phyloP scores from a whole-genome alignment of 2,888 invertebrate species.

The Cylindroiulus punctatus region DNA sequence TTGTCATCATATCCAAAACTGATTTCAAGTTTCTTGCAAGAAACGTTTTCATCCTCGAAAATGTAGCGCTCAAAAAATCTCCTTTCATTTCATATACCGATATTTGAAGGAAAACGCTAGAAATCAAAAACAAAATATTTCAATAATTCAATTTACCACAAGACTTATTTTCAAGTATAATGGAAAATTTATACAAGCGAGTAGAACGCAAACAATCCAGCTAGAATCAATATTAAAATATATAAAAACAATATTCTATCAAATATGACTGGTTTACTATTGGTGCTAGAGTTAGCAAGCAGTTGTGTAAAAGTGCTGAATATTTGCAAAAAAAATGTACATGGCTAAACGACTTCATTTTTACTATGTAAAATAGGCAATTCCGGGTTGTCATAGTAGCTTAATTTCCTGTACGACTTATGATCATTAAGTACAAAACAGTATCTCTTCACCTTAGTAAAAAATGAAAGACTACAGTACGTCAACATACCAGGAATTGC shows the following conservation, averaged over 20 bases:
- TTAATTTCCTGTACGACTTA: background rate
- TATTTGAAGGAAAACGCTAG: background rate
- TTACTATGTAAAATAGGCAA: background rate
- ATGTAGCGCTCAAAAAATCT: background rate
- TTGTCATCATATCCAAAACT: background rate
- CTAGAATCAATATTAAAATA: conserved; percentile 45
- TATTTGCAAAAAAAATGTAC: conserved; percentile 1
- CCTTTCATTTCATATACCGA: background rate
- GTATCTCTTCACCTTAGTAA: background rate
- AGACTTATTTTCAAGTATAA: conserved; percentile 6
- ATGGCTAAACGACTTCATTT: background rate
- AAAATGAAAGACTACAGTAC: background rate
- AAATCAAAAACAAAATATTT: conserved; percentile 24
- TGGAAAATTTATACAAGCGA: conserved; percentile 45
- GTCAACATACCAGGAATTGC: background rate
- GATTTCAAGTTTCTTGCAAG: background rate
- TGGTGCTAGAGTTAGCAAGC: conserved; percentile 31
- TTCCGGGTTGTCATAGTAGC: background rate
- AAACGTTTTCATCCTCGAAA: background rate
- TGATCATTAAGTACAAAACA: background rate
- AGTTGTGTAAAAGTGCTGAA: conserved; percentile 6
- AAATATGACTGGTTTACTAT: conserved; percentile 22
- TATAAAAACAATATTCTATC: conserved; percentile 38
- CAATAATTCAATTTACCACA: background rate
- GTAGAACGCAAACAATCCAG: conserved; percentile 39